Conservation (phyloP, 2,113 vertebrate species). For the Pontoporia blainvillei region DNA sequence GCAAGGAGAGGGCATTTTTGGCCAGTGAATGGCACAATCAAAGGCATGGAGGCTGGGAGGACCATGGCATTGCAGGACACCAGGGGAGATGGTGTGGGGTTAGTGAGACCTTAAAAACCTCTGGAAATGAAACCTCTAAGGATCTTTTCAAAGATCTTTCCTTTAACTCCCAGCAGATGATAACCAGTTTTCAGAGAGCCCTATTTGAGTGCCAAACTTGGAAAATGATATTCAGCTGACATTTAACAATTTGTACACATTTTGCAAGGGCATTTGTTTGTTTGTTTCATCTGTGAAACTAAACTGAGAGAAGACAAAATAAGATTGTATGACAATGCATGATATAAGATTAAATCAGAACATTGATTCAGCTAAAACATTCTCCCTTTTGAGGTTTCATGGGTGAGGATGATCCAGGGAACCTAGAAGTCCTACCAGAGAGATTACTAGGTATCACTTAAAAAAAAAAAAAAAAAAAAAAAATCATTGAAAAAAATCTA, state of each 20-base stretch:
- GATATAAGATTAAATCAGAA: background rate
- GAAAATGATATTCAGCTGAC: conserved; percentile 73
- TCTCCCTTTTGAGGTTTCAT: background rate
- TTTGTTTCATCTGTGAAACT: conserved; percentile 39
- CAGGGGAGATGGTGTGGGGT: background rate
- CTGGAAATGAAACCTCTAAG: conserved; percentile 60
- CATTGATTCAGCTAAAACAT: background rate
- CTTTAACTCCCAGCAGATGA: conserved; percentile 60
- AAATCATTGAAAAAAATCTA: background rate
- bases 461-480: background rate
- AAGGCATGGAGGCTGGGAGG: background rate
- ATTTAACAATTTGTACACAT: conserved; percentile 71
- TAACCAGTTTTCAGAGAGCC: conserved; percentile 67
- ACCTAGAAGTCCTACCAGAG: background rate
- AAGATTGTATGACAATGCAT: conserved; percentile 10
- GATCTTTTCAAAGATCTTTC: conserved; percentile 67
- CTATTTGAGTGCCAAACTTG: conserved; percentile 59
- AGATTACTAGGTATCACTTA: background rate
- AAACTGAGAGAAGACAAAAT: conserved; percentile 60
- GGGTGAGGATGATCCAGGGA: background rate
- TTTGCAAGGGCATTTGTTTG: conserved; percentile 46
- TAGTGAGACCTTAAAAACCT: conserved; percentile 54
- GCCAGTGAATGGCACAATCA: background rate
- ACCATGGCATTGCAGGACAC: background rate
- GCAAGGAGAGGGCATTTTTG: background rate